Evolutionary conservation across 2,797 vertebrate genomes (phyloP), one percentile per base, ranked within the genome.

Genomic region (Sciurus carolinensis): DNA sequence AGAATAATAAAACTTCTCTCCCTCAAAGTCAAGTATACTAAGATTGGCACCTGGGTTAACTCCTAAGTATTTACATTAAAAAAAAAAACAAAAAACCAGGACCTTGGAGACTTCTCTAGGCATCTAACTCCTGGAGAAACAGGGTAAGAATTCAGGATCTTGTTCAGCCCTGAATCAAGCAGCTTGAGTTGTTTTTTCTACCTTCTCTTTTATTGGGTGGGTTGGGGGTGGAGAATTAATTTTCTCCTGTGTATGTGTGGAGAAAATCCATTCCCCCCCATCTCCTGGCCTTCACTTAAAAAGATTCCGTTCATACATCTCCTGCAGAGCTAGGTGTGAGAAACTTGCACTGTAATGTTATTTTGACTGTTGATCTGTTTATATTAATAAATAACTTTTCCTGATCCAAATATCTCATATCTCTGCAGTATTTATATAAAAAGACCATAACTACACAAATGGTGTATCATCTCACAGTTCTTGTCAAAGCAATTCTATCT

Each of bases 1-100:
- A 91, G 54, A 75, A 92, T 72, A 83, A 69, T 79, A 87, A 75
- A 92, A 80, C 17, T 92, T 94, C 39, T 92, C n/a, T 82, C 24
- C 39, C 52, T 36, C 44, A 90, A 90, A 81, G 42, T 57, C 50
- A 89, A 80, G 52, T 30, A 57, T 87, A 76, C 10, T n/a, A 18
- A 72, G 52, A 90, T 20, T 77, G 30, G 33, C 54, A 84, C 13
- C 71, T 71, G 67, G 11, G 30, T 91, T 75, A 79, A n/a, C 42
- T 83, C 17, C 15, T 75, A 88, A 71, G 47, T 88, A 59, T 92
- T 82, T 66, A 71, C 18, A 24, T 59, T 81, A 76, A 91, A 77
- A 93, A 84, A 52, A 88, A 5, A 39, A 66, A 39, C 36, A 36
- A 36, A 36, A 87, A 77, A 10, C 42, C 14, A 15, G 33, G 33